Evolutionary conservation across 2,113 vertebrate species (phyloP).

Genomic region (Mormyrus iriodes): DNA sequence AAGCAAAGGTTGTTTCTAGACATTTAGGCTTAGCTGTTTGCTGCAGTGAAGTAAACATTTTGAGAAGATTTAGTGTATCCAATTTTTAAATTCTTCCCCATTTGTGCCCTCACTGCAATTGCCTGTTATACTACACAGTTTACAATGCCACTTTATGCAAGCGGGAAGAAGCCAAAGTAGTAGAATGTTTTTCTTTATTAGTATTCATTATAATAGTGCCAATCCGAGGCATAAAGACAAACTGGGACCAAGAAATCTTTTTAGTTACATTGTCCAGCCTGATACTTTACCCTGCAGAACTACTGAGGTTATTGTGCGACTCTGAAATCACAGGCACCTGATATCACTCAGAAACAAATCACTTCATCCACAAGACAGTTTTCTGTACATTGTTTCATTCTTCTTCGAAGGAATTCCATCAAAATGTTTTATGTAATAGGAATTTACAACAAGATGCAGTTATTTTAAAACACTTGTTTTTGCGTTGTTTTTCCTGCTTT

Average conservation of each 20-base stretch:
- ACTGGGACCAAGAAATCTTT: neutral
- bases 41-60: slow-evolving; percentile 58
- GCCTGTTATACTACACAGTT: neutral
- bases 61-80: neutral
- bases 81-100: neutral
- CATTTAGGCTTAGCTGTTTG: slow-evolving; percentile 90
- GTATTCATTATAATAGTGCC: neutral
- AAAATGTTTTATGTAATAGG: neutral
- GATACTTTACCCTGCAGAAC: neutral
- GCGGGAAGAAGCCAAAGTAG: neutral
- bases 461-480: neutral
- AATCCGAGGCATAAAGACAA: neutral
- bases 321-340: neutral
- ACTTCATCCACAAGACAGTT: neutral
- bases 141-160: neutral
- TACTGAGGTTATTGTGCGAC: neutral
- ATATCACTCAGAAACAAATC: neutral
- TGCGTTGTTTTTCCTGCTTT: neutral
- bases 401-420: neutral
- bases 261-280: neutral
- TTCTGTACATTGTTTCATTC: neutral
- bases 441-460: neutral
- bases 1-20: slow-evolving; percentile 98
- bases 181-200: neutral
- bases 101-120: neutral